These are phyloP conservation scores for Geotrupes spiniger DNA, from an alignment of 2,888 invertebrate species.

Conservation along the genomic window DNA sequence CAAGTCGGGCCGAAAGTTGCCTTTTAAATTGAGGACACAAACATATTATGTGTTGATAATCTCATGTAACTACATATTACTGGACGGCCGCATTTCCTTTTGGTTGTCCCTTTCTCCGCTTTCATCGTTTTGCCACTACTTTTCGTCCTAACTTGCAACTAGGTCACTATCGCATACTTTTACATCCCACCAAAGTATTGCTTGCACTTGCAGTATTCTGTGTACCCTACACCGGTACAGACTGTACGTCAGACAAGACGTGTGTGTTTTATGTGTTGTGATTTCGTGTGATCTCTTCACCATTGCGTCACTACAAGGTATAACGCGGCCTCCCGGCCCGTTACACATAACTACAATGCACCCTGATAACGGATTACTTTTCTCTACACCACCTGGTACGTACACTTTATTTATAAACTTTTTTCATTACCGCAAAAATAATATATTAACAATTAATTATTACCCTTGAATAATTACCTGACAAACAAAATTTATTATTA, in stretches of 20 bases:
- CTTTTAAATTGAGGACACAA: conserved; percentile 44
- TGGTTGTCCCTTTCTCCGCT: conserved; percentile 51
- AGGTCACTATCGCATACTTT: conserved; percentile 52
- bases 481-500: too few species aligned
- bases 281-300: conserved; percentile 32
- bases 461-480: conserved; percentile 4
- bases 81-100: conserved; percentile 49
- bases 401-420: conserved; percentile 10
- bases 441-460: not conserved
- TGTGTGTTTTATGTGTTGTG: conserved; percentile 34
- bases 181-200: conserved; percentile 44
- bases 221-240: conserved; percentile 27
- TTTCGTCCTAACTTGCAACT: conserved; percentile 45
- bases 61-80: conserved; percentile 51
- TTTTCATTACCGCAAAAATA: not conserved
- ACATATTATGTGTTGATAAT: conserved; percentile 50
- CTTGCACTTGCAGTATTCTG: conserved; percentile 41
- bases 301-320: conserved; percentile 41
- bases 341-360: conserved; percentile 45
- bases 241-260: conserved; percentile 35
- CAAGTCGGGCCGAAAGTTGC: conserved; percentile 38
- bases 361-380: conserved; percentile 49
- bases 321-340: conserved; percentile 31
- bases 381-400: conserved; percentile 46
- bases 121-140: conserved; percentile 51